A percentile compares a stretch with the other conserved stretches of the same genome.
Evolutionary conservation across 37 sponge, comb jelly and placozoan genomes (phyloP).

Genomic region (Eunapius fragilis): DNA sequence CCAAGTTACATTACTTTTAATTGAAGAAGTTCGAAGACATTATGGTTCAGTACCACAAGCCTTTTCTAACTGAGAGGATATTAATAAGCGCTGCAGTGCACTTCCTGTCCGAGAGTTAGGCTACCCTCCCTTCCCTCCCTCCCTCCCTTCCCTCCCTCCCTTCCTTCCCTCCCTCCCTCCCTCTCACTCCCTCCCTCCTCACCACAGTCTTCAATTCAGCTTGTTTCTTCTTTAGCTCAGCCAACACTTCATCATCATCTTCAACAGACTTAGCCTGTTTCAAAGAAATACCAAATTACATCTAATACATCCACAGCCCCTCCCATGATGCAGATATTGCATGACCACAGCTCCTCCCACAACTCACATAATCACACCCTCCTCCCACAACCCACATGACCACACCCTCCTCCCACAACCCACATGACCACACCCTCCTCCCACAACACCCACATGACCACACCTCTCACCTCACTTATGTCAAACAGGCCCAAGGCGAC

Average conservation of each 20-base stretch:
- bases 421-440: neutral
- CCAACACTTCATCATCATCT: constrained; percentile 74
- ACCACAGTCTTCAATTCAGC: constrained; percentile 76
- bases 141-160: neutral
- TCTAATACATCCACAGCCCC: too few species aligned
- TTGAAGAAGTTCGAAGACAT: too few species aligned
- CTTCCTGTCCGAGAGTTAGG: too few species aligned
- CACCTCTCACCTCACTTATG: constrained; percentile 21
- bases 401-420: neutral
- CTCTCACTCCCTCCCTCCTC: neutral
- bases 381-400: neutral
- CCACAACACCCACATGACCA: neutral
- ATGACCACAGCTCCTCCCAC: too few species aligned
- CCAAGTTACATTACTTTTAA: too few species aligned
- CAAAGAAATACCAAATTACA: too few species aligned
- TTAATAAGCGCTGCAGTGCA: too few species aligned
- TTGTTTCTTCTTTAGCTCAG: constrained; percentile 68
- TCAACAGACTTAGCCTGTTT: neutral
- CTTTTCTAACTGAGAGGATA: too few species aligned
- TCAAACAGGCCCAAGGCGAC: constrained; percentile 57
- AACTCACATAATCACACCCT: neutral
- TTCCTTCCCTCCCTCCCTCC: neutral
- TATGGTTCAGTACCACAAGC: too few species aligned
- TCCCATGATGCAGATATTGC: too few species aligned
- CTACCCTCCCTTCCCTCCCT: too few species aligned